Percentiles rank a stretch among this genome's conserved stretches.
These are phyloP conservation scores for Zaprionus vittiger DNA, from an alignment of 1,140 invertebrate genomes.

Conservation along the genomic window DNA sequence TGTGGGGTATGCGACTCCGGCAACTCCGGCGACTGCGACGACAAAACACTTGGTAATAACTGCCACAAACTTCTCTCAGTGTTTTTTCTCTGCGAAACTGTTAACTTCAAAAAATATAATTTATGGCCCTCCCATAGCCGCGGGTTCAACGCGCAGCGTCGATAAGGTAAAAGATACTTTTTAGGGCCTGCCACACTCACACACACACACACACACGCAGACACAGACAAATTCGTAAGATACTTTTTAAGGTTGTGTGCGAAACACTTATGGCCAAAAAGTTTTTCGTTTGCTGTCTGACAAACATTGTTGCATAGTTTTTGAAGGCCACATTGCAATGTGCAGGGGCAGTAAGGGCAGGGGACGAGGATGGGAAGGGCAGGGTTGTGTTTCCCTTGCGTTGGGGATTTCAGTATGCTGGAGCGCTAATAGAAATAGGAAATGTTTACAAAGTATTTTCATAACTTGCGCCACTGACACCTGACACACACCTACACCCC, in stretches of 20 bases:
- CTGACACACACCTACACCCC: slow-evolving; percentile 63
- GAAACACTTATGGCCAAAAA: slow-evolving; percentile 76
- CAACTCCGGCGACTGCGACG: slow-evolving; percentile 42
- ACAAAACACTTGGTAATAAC: slow-evolving; percentile 83
- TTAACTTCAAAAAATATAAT: slow-evolving; percentile 82
- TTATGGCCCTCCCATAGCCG: slow-evolving; percentile 76
- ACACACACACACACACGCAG: slow-evolving; percentile 7
- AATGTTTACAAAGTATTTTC: slow-evolving; percentile 84
- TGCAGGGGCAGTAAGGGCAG: too few species aligned
- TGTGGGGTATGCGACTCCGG: slow-evolving; percentile 13
- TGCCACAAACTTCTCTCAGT: slow-evolving; percentile 72
- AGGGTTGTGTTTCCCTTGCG: background rate
- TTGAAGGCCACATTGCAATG: slow-evolving; percentile 55
- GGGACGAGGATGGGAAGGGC: background rate
- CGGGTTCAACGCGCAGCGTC: slow-evolving; percentile 70
- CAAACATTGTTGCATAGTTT: slow-evolving; percentile 82
- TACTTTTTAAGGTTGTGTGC: slow-evolving; percentile 58
- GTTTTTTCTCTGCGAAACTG: slow-evolving; percentile 39
- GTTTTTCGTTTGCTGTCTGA: slow-evolving; percentile 67
- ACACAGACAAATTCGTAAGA: slow-evolving; percentile 44
- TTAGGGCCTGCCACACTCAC: slow-evolving; percentile 30
- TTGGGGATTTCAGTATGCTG: slow-evolving; percentile 33
- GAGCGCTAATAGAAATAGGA: slow-evolving; percentile 81
- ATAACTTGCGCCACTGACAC: slow-evolving; percentile 81
- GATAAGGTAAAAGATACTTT: slow-evolving; percentile 80